A percentile compares a stretch with the other conserved stretches of the same genome.
Evolutionary conservation across 2,797 vertebrate genomes (phyloP).

Genomic region (Cyprinella venusta): DNA sequence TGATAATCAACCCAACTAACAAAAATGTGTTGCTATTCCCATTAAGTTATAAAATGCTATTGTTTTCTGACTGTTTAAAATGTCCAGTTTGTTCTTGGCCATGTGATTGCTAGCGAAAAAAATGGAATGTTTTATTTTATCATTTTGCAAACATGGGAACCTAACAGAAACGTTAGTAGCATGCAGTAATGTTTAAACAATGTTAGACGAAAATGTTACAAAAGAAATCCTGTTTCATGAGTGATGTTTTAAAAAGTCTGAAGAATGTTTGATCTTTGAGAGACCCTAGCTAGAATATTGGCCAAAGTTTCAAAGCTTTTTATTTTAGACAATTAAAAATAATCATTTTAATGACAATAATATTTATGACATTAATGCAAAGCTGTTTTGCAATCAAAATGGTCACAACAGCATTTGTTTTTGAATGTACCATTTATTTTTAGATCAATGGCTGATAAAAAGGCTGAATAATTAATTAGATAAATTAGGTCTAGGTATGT

Average conservation of each 20-base stretch:
- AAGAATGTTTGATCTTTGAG: not conserved
- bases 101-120: not conserved
- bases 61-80: not conserved
- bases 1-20: not conserved
- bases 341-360: not conserved
- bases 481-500: not conserved
- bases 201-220: not conserved
- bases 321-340: not conserved
- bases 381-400: not conserved
- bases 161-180: not conserved
- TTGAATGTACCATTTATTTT: not conserved
- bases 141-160: not conserved
- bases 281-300: not conserved
- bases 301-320: not conserved
- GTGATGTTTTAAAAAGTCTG: too few species aligned
- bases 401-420: not conserved
- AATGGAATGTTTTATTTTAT: not conserved
- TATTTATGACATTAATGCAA: not conserved
- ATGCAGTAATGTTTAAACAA: not conserved
- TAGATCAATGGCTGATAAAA: not conserved
- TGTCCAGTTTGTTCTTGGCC: not conserved
- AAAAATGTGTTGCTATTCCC: not conserved
- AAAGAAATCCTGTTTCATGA: not conserved
- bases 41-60: not conserved
- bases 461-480: not conserved